Base-by-base conservation (phyloP, 2,113 vertebrate genomes). In the Rhinolophus sinicus region DNA sequence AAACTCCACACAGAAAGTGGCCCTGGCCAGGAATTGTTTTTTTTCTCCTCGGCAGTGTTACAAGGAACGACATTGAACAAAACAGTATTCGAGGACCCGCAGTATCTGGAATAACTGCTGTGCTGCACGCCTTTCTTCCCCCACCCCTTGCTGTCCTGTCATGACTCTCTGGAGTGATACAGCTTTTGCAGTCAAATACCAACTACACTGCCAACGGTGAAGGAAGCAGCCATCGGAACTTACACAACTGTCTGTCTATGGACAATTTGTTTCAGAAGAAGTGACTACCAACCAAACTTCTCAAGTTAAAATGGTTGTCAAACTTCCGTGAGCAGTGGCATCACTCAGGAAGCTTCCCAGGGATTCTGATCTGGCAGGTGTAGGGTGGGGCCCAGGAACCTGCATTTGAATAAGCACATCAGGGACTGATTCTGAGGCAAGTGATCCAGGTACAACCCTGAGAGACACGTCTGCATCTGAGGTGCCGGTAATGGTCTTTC, bases 181-280 rank as follows among this genome's bases (percentile, higher is more conserved):
- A 24, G 56, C 35, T 24, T 76, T 44, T 84, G n/a, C 22, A 30
- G 8, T 9, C 0, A 0, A 33, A 22, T n/a, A 72, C 62, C 40
- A 78, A 6, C 60, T 4, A 44, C 15, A 22, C 44, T 15, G 33
- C 47, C 0, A 6, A 16, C 3, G 0, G 26, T 0, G 0, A 52
- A 18, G 54, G 89, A 67, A 73, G 62, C 44, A 12, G 88, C 7
- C 7, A 22, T 5, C 0, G 54, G 28, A 54, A 33, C 38, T n/a
- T 22, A 60, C 21, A 16, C 52, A 7, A 2, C 30, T 26, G 7
- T 1, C 24, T 26, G 5, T 1, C 22, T 24, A 67, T 22, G 81
- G 81, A 56, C 6, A 44, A 12, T 35, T 77, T 4, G 5, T n/a
- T 72, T 54, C 73, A 60, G n/a, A 90, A 64, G 70, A 58, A 76